phyloP scores from a whole-genome alignment of 2,113 vertebrate species.

The Semicossyphus pulcher region DNA sequence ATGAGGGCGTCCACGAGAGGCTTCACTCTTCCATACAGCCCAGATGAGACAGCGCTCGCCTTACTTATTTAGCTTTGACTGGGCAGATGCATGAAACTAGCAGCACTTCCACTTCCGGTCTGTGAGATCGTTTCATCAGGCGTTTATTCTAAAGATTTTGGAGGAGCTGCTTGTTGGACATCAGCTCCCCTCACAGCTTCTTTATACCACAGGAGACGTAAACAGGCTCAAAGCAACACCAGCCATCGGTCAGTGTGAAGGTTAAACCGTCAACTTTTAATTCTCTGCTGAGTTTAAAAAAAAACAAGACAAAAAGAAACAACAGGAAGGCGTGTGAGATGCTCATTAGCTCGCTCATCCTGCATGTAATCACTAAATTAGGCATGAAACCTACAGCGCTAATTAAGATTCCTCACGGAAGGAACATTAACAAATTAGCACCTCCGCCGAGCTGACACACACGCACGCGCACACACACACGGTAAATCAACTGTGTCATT shows the following conservation, averaged over 20 bases:
- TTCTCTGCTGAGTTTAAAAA: slow-evolving; percentile 40
- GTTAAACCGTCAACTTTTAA: slow-evolving; percentile 72
- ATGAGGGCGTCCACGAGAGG: no score
- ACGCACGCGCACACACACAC: slow-evolving; percentile 32
- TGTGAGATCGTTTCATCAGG: no score
- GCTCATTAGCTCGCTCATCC: slow-evolving; percentile 79
- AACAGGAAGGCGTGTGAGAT: slow-evolving; percentile 55
- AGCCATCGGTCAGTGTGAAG: slow-evolving; percentile 56
- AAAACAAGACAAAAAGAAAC: slow-evolving; percentile 29
- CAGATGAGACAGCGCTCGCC: no score
- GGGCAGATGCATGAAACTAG: no score
- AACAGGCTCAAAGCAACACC: slow-evolving; percentile 2
- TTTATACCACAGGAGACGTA: slow-evolving; percentile 17
- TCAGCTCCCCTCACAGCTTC: background rate
- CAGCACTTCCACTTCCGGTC: no score
- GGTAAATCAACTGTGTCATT: slow-evolving; percentile 29
- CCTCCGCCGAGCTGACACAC: slow-evolving; percentile 57
- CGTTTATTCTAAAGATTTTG: no score
- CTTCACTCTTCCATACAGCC: no score
- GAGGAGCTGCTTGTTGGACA: no score
- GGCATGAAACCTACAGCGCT: slow-evolving; percentile 78
- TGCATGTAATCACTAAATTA: slow-evolving; percentile 81
- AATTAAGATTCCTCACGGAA: slow-evolving; percentile 82
- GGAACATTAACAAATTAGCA: slow-evolving; percentile 82
- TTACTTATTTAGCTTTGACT: no score